Conservation (phyloP, 2,888 invertebrate genomes). For the Platycnemis pennipes region DNA sequence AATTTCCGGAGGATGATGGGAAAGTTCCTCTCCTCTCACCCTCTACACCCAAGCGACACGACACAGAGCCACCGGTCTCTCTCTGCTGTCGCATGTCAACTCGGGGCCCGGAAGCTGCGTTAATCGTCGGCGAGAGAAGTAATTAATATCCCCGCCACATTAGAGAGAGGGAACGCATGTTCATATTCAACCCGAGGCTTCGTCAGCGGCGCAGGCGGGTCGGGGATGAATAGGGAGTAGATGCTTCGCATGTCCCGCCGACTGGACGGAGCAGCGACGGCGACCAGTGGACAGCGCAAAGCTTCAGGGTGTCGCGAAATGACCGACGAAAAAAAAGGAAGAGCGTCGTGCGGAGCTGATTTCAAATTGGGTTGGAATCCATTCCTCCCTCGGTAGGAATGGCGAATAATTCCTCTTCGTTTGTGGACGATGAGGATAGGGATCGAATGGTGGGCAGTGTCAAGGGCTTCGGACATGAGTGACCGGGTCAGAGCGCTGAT, state of each 20-base stretch:
- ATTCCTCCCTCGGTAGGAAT: too few relatives aligned
- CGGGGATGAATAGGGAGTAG: not conserved
- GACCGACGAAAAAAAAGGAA: not conserved
- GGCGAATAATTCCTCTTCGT: too few relatives aligned
- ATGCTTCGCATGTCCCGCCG: not conserved
- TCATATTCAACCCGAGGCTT: not conserved
- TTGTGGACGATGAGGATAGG: too few relatives aligned
- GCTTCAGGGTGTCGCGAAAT: not conserved
- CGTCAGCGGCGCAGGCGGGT: not conserved
- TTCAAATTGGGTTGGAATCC: not conserved
- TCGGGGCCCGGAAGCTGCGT: constrained; percentile 3
- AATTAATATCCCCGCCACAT: not conserved
- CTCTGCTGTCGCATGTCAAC: not conserved
- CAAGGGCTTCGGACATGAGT: too few relatives aligned
- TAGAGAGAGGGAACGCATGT: not conserved
- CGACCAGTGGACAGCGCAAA: not conserved
- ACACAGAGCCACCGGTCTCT: not conserved
- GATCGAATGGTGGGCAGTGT: too few relatives aligned
- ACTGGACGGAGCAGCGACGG: not conserved
- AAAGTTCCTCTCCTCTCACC: not conserved
- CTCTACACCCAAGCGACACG: not conserved
- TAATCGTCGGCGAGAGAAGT: not conserved
- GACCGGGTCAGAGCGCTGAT: too few relatives aligned
- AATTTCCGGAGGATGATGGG: not conserved
- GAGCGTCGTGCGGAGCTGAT: not conserved